Conservation (phyloP, 2,797 vertebrate genomes). For the Falco cherrug region DNA sequence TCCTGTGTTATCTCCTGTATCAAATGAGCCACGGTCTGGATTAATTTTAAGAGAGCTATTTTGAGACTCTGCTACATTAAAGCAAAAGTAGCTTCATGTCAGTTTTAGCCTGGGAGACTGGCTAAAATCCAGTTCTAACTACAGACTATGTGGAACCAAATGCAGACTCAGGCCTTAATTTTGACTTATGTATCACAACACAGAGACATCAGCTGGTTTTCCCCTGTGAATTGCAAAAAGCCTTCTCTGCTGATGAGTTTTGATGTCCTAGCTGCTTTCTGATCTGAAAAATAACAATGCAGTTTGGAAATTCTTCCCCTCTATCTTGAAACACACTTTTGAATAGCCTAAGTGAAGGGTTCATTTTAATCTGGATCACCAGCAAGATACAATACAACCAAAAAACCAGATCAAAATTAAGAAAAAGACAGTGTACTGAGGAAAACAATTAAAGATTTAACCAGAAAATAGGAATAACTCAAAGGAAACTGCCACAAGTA, state of each 20-base stretch:
- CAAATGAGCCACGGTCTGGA: neutral
- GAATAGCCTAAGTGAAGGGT: neutral
- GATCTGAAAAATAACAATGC: neutral
- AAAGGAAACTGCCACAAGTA: neutral
- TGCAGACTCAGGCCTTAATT: neutral
- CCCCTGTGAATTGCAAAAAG: neutral
- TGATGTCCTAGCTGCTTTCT: neutral
- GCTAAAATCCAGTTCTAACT: neutral
- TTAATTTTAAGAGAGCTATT: neutral
- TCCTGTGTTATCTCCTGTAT: neutral
- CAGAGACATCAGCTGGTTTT: neutral
- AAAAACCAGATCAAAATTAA: neutral
- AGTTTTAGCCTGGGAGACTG: neutral
- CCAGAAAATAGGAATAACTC: neutral
- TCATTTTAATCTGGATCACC: neutral
- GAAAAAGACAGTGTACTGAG: neutral
- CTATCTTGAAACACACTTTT: neutral
- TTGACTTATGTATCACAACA: neutral
- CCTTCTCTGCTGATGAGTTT: neutral
- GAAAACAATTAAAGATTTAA: neutral
- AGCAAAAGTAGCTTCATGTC: neutral
- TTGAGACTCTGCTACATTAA: neutral
- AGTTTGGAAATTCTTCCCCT: neutral
- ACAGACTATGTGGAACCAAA: neutral
- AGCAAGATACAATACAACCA: neutral